Evolutionary conservation across 1,140 invertebrate genomes (phyloP).

Genomic region (Lordiphosa clarofinis): DNA sequence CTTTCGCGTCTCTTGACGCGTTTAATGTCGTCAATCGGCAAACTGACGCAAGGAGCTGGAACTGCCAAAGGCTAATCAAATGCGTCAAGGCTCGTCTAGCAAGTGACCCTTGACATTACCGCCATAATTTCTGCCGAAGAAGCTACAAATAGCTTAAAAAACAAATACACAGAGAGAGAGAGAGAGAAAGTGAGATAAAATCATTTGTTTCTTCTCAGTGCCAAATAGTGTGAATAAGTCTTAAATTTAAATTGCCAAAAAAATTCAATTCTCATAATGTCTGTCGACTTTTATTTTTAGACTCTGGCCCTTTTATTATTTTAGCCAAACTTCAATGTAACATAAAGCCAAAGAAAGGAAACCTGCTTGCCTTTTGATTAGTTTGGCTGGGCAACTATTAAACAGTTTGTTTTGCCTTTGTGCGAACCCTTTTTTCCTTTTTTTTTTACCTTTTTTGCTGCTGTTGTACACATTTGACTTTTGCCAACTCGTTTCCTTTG

Average conservation of each 20-base stretch:
- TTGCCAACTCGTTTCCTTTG: neutral
- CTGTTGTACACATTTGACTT: constrained; percentile 14
- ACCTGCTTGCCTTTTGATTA: constrained; percentile 58
- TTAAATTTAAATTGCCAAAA: neutral
- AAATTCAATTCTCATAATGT: neutral
- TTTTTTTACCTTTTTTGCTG: constrained; percentile 10
- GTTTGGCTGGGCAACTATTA: constrained; percentile 32
- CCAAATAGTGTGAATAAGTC: neutral
- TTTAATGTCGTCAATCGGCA: constrained; percentile 26
- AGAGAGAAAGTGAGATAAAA: too few species aligned
- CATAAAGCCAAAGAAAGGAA: constrained; percentile 8
- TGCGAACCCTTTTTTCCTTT: neutral
- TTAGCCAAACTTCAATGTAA: too few species aligned
- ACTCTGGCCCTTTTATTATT: neutral
- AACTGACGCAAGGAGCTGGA: constrained; percentile 1
- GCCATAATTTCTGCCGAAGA: constrained; percentile 24
- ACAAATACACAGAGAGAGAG: constrained; percentile 8
- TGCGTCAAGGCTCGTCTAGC: constrained; percentile 16
- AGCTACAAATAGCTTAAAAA: constrained; percentile 2
- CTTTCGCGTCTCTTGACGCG: neutral
- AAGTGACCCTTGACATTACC: constrained; percentile 41
- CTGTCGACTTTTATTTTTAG: constrained; percentile 45
- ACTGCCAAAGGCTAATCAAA: constrained; percentile 27
- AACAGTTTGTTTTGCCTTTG: constrained; percentile 22
- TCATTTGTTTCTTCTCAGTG: neutral